A percentile compares a stretch with the other conserved stretches of the same genome.
Evolutionary conservation across 2,113 vertebrate species (phyloP).

Genomic region (Columbina picui): DNA sequence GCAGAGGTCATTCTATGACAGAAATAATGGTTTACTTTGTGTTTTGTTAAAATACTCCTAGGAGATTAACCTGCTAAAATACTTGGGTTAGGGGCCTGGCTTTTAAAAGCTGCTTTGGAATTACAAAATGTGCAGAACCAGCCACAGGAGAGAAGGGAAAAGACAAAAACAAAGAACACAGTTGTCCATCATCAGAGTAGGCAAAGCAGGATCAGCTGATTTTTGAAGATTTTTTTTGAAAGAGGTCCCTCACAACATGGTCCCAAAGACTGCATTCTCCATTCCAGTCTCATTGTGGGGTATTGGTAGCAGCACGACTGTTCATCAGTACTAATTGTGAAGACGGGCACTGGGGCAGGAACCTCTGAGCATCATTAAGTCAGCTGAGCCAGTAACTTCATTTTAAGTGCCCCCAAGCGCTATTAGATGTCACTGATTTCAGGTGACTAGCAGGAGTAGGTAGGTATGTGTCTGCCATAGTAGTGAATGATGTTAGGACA

Average conservation of each 20-base stretch:
- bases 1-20: not conserved
- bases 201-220: not conserved
- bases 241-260: not conserved
- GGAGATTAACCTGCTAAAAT: not conserved
- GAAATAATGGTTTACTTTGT: not conserved
- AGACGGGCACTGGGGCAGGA: not conserved
- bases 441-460: not conserved
- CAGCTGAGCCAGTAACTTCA: not conserved
- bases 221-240: not conserved
- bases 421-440: not conserved
- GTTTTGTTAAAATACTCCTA: not conserved
- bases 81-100: accelerated
- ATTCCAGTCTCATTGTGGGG: not conserved
- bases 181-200: not conserved
- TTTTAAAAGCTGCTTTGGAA: not conserved
- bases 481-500: not conserved
- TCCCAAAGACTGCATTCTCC: not conserved
- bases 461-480: not conserved
- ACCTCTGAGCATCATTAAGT: not conserved
- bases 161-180: not conserved
- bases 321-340: not conserved
- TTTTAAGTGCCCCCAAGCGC: not conserved
- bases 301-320: not conserved
- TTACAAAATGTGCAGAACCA: accelerated
- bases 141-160: not conserved